Base-by-base conservation (phyloP, 1,140 invertebrate species). In the Drosophila ambigua region DNA sequence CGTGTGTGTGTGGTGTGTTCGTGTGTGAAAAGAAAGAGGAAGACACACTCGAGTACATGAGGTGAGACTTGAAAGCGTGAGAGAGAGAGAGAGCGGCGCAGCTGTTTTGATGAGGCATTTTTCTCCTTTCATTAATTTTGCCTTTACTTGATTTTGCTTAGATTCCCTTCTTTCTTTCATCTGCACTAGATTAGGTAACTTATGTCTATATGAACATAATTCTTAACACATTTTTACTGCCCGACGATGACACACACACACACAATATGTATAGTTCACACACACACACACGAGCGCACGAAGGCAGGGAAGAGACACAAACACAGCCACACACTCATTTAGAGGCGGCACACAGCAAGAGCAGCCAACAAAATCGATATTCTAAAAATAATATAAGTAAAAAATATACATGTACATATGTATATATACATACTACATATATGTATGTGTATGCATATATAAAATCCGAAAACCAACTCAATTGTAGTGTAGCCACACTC, bases 341-440 rank as follows among this genome's bases (percentile, higher is more conserved):
- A 16, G 16, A 16, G 16, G 16, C 16, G 31, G 7, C 35, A 44
- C 64, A 31, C 24, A 52, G 35, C 63, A 20, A 72, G 26, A 54
- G 76, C 72, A 76, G 73, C 63, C 77, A 76, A 88, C 83, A 88
- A 88, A 88, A 88, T 88, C 83, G 84, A 88, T 88, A 88, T 88
- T 88, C 83, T 88, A 88, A 88, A 88, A 88, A 88, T 88, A 88
- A 88, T 88, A 88, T 88, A 87, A 77, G 80, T 87, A 87, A 87
- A 88, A 82, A 81, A 78, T 82, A 80, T 81, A 80, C 43, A 66
- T 11, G 43, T 28, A 61, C 43, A 62, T 50, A 63, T 31, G 45
- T 13, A 72, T 20, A 55, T 48, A 48, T 28, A 49, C 31, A 68
- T 43, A 54, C 20, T 43, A 60, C 9, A 35, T 35, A 8, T 31